Conservation (phyloP, 2,888 invertebrate species). For the Machimus atricapillus region DNA sequence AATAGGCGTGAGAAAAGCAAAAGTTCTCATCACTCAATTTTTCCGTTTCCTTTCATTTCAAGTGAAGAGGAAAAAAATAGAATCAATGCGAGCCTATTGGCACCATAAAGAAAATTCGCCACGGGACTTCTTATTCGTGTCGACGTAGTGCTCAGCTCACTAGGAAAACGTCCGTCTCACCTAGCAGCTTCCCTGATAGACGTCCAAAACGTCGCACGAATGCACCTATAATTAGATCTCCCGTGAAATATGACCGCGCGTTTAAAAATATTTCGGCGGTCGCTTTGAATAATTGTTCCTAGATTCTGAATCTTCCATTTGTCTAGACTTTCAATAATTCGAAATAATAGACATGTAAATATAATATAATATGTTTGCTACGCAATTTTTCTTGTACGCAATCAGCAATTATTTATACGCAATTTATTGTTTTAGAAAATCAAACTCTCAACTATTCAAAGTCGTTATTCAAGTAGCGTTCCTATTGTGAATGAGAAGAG, state of each 20-base stretch:
- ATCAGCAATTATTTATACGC: background rate
- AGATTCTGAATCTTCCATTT: background rate
- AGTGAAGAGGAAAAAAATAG: background rate
- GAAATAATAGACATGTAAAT: background rate
- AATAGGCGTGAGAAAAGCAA: background rate
- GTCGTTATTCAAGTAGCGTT: background rate
- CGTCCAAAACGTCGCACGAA: conserved; percentile 14
- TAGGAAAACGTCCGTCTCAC: background rate
- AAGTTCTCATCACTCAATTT: background rate
- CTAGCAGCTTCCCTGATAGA: background rate
- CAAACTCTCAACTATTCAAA: background rate
- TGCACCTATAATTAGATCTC: background rate
- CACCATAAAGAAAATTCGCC: background rate
- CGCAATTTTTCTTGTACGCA: background rate
- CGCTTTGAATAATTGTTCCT: background rate
- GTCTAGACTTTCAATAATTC: background rate
- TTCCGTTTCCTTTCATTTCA: background rate
- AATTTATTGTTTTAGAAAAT: background rate
- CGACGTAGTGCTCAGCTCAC: background rate
- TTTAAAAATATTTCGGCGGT: background rate
- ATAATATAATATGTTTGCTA: background rate
- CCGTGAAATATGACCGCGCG: background rate
- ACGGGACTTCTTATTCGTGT: background rate
- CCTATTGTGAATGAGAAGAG: background rate
- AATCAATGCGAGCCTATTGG: background rate